Conservation (phyloP, 2,113 vertebrate species). For the Trinectes maculatus region DNA sequence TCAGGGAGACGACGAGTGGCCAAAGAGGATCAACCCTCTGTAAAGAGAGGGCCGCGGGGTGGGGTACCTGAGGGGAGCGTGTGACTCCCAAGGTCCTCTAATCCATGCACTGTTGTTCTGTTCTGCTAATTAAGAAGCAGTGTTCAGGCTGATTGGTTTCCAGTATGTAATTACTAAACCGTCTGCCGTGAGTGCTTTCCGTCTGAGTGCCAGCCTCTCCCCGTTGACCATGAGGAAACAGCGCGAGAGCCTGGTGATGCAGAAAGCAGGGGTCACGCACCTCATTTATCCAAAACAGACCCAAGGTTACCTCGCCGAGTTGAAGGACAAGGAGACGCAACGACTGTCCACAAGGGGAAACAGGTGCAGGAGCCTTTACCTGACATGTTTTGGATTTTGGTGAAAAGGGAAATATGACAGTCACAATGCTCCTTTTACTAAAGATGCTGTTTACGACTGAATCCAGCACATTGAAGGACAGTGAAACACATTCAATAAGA, state of each 20-base stretch:
- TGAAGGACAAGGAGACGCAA: slow-evolving; percentile 49
- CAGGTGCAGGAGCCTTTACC: slow-evolving; percentile 17
- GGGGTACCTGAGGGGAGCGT: slow-evolving; percentile 62
- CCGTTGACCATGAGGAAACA: slow-evolving; percentile 61
- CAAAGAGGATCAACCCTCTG: slow-evolving; percentile 49
- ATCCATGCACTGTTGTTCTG: slow-evolving; percentile 78
- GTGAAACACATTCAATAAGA: slow-evolving; percentile 12
- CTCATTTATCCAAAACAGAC: slow-evolving; percentile 70
- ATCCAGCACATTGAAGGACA: slow-evolving; percentile 14
- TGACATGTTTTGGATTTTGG: too few species aligned
- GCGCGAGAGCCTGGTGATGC: slow-evolving; percentile 62
- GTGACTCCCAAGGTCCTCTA: slow-evolving; percentile 74
- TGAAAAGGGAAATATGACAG: slow-evolving; percentile 49
- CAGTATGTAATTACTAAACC: slow-evolving; percentile 84
- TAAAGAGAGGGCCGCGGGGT: slow-evolving; percentile 51
- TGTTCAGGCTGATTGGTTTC: slow-evolving; percentile 85
- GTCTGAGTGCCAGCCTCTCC: slow-evolving; percentile 67
- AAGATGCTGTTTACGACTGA: slow-evolving; percentile 39
- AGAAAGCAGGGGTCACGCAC: slow-evolving; percentile 71
- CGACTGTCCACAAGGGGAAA: slow-evolving; percentile 15
- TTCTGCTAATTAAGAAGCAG: slow-evolving; percentile 83
- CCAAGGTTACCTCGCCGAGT: slow-evolving; percentile 64
- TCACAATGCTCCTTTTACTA: slow-evolving; percentile 65
- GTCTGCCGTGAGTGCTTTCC: slow-evolving; percentile 79
- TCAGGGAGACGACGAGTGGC: slow-evolving; percentile 25